Conservation (phyloP, 2,113 vertebrate genomes). For the Lepus europaeus region DNA sequence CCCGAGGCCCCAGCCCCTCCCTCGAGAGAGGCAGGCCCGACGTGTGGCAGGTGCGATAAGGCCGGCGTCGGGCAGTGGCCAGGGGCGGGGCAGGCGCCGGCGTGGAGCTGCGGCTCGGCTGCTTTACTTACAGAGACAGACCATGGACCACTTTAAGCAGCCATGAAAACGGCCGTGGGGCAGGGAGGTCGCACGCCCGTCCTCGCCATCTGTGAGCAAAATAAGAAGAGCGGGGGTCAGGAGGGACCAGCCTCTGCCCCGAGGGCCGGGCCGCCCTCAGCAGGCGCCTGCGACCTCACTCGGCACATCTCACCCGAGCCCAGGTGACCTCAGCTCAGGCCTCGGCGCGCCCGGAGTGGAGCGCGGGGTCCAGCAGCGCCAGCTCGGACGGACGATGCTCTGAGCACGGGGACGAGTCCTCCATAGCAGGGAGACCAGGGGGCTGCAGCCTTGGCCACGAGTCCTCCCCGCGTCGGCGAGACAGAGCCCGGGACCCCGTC, state of each 20-base stretch:
- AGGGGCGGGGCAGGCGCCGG: rapidly evolving
- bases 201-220: conserved; percentile 91
- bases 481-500: too few species aligned
- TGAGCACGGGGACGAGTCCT: background rate
- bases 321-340: too few species aligned
- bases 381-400: background rate
- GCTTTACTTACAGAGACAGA: conserved; percentile 92
- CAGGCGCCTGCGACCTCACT: background rate
- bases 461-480: background rate
- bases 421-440: background rate
- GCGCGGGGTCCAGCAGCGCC: background rate
- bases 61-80: rapidly evolving
- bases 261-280: background rate
- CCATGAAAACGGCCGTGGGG: conserved; percentile 90
- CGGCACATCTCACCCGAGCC: too few species aligned
- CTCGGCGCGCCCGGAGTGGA: background rate
- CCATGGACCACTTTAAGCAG: conserved; percentile 92
- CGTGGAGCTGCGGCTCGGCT: conserved; percentile 75
- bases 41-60: background rate
- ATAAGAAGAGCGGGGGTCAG: conserved; percentile 88
- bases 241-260: conserved; percentile 78
- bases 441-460: background rate
- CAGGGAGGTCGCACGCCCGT: conserved; percentile 87
- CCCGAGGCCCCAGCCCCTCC: background rate
- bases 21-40: background rate